Percentiles rank a stretch among this genome's conserved stretches.
Evolutionary conservation across 2,888 invertebrate species (phyloP).

Genomic region (Xiphydria camelus): DNA sequence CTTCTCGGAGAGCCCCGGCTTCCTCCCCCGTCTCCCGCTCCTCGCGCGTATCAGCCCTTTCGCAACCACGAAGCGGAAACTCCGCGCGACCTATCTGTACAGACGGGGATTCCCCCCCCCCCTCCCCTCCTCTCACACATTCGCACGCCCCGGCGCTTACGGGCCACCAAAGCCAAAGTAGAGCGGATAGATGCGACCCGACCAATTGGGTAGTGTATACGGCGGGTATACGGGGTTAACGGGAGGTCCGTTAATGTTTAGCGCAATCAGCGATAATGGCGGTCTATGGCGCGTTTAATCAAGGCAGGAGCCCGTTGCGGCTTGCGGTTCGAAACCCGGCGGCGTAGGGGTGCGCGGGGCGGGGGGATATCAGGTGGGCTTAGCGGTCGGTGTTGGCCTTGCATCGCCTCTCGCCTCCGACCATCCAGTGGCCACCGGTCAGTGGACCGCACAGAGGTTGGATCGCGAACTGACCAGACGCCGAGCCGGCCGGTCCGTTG

Average conservation of each 20-base stretch:
- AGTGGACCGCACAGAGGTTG: slow-evolving; percentile 2
- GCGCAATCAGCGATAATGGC: slow-evolving; percentile 59
- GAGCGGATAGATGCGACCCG: too few relatives aligned
- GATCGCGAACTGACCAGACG: slow-evolving; percentile 14
- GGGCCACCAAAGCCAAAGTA: too few relatives aligned
- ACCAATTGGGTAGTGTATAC: too few relatives aligned
- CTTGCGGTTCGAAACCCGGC: slow-evolving; percentile 47
- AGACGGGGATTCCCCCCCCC: too few relatives aligned
- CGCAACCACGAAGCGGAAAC: too few relatives aligned
- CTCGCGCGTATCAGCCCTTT: too few relatives aligned
- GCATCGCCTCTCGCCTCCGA: slow-evolving; percentile 45
- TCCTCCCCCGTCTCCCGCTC: too few relatives aligned
- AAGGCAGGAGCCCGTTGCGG: slow-evolving; percentile 58
- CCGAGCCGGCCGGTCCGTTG: slow-evolving; percentile 15
- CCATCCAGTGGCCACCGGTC: slow-evolving; percentile 51
- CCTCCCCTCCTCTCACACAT: too few relatives aligned
- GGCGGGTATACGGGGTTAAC: too few relatives aligned
- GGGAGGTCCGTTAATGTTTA: slow-evolving; percentile 56
- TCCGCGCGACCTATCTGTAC: too few relatives aligned
- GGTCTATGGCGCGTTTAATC: slow-evolving; percentile 59
- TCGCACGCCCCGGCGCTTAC: too few relatives aligned
- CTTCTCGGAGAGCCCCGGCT: too few relatives aligned
- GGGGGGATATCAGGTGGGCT: slow-evolving; percentile 54
- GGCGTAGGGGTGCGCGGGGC: slow-evolving; percentile 22
- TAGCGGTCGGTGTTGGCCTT: slow-evolving; percentile 51